Evolutionary conservation across 2,797 vertebrate species (phyloP).

Genomic region (Gymnoscopelus braueri): DNA sequence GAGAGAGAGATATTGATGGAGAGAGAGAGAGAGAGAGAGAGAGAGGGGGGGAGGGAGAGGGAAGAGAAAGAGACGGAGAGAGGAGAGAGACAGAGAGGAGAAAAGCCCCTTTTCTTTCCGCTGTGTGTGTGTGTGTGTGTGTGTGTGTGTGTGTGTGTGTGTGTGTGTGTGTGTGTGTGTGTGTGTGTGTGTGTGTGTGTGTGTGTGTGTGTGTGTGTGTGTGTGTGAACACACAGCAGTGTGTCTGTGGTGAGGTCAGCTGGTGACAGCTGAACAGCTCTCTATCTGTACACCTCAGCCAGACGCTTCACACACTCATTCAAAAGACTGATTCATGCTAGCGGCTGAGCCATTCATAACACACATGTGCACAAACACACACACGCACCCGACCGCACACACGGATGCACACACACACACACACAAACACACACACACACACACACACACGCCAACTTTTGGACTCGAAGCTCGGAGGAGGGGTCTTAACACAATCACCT

Average conservation of each 20-base stretch:
- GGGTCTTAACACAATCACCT: slow-evolving; percentile 77
- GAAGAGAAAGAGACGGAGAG: neutral
- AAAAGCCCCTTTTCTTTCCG: slow-evolving; percentile 61
- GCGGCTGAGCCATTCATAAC: slow-evolving; percentile 63
- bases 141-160: neutral
- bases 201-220: too few species aligned
- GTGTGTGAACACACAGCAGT: slow-evolving; percentile 70
- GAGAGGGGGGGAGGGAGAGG: slow-evolving; percentile 3
- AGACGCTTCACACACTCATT: slow-evolving; percentile 65
- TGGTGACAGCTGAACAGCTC: slow-evolving; percentile 79
- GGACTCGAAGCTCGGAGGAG: slow-evolving; percentile 51
- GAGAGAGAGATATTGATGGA: neutral
- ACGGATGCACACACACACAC: slow-evolving; percentile 33
- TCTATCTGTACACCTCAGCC: slow-evolving; percentile 72
- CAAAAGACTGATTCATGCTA: slow-evolving; percentile 81
- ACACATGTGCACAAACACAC: slow-evolving; percentile 28
- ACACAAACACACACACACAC: slow-evolving; percentile 57
- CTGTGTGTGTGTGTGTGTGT: too few species aligned
- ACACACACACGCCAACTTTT: slow-evolving; percentile 19
- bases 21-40: neutral
- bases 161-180: neutral
- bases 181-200: neutral
- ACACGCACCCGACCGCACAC: slow-evolving; percentile 44
- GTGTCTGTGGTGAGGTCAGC: slow-evolving; percentile 78
- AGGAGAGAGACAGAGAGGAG: neutral